Conservation (phyloP, 2,888 invertebrate species). For the Allophyes oxyacanthae region DNA sequence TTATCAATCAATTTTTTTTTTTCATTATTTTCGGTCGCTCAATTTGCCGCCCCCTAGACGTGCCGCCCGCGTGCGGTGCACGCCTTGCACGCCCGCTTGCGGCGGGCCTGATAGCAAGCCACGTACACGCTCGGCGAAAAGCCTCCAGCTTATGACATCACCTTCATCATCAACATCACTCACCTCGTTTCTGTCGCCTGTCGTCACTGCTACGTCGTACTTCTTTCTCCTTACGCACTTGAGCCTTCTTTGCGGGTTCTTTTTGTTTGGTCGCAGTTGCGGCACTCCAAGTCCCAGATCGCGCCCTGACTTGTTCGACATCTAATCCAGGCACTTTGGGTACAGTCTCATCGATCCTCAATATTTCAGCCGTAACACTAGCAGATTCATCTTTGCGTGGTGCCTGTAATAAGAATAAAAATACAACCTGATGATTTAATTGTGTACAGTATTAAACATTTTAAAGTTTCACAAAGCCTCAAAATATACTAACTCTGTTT, state of each 20-base stretch:
- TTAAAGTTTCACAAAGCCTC: neutral
- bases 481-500: slow-evolving; percentile 88
- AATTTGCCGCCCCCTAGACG: no score
- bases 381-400: slow-evolving; percentile 50
- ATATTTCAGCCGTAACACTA: slow-evolving; percentile 29
- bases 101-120: no score
- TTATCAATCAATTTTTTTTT: no score
- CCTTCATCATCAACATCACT: slow-evolving; percentile 38
- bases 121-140: neutral
- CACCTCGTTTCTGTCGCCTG: slow-evolving; percentile 80
- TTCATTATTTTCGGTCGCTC: no score
- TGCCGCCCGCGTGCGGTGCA: no score
- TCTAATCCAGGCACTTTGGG: slow-evolving; percentile 40
- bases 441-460: neutral
- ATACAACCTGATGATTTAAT: no score
- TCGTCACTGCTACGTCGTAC: slow-evolving; percentile 76
- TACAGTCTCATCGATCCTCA: slow-evolving; percentile 37
- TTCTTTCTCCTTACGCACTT: slow-evolving; percentile 70
- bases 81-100: no score
- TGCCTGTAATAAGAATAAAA: slow-evolving; percentile 50
- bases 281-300: slow-evolving; percentile 91
- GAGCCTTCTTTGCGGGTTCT: slow-evolving; percentile 64
- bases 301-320: slow-evolving; percentile 77
- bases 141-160: slow-evolving; percentile 10
- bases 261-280: slow-evolving; percentile 71